Evolutionary conservation across 2,888 invertebrate genomes (phyloP).

Genomic region (Serrognathus titanus): DNA sequence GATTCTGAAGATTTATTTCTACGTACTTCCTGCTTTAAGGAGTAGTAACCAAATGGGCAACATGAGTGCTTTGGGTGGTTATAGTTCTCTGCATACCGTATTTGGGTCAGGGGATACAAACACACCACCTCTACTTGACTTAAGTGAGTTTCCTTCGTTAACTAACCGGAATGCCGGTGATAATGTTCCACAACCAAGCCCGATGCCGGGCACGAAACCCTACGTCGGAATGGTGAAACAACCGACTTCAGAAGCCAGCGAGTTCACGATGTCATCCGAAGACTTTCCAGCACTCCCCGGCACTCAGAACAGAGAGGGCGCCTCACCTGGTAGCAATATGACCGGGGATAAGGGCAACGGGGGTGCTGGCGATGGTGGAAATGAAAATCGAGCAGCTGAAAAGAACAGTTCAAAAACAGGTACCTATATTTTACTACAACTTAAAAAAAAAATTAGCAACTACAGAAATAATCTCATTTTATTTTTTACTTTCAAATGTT

Average conservation of each 20-base stretch:
- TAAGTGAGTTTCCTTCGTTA: conserved; percentile 89
- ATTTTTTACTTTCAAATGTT: too few relatives aligned
- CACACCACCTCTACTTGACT: conserved; percentile 84
- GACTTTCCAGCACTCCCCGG: conserved; percentile 99
- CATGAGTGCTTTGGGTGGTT: conserved; percentile 63
- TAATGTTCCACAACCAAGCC: conserved; percentile 73
- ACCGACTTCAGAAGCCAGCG: conserved; percentile 86
- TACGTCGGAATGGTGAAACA: conserved; percentile 96
- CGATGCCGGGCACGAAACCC: conserved; percentile 88
- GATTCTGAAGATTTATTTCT: too few relatives aligned
- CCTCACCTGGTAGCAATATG: conserved; percentile 60
- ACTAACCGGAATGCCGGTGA: conserved; percentile 79
- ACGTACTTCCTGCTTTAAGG: conserved; percentile 41
- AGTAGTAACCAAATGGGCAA: conserved; percentile 57
- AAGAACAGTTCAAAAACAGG: conserved; percentile 40
- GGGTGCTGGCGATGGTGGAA: conserved; percentile 38
- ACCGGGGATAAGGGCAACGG: conserved; percentile 49
- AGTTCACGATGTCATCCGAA: conserved; percentile 97
- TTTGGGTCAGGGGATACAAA: conserved; percentile 61
- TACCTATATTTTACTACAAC: too few relatives aligned
- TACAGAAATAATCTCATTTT: too few relatives aligned
- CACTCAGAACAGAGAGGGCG: conserved; percentile 69
- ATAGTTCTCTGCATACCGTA: conserved; percentile 71
- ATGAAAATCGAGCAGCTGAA: conserved; percentile 33
- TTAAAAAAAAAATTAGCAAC: too few relatives aligned